Base-by-base conservation (phyloP, 2,888 invertebrate species). In the Nemapogon koenigi region DNA sequence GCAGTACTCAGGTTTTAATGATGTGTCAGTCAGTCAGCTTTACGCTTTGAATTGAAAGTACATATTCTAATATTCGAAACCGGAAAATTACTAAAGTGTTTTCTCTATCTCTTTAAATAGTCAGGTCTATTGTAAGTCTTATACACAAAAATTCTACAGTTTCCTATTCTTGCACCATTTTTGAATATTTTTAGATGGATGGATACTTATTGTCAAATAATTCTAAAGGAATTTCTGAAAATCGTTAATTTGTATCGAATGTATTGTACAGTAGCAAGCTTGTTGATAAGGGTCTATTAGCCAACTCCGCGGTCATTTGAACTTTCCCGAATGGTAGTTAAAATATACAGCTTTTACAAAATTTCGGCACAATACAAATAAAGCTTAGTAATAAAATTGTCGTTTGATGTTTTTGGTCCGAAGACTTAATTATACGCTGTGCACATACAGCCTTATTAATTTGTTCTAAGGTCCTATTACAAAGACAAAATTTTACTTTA, bases 391-490 rank as follows among this genome's bases (percentile, higher is more conserved):
- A 28, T 28, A 28, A 28, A n/a, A n/a, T 4, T 28, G 4, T 30
- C 16, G 13, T 30, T 11, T 30, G 30, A 30, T 30, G 30, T 30
- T 30, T 28, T 15, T 30, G n/a, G 30, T 30, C 30, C 30, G n/a
- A 11, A 15, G 14, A 30, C 16, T 30, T 30, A 30, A 30, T 30
- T 30, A 30, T 16, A 22, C 16, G 30, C 16, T 30, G 6, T 22
- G 30, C 16, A 11, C 30, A 30, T 16, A 30, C 30, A 11, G 16
- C 30, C 16, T n/a, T 7, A 15, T 7, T 15, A 14, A n/a, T 15
- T 11, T 30, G 14, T 15, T 11, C 4, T 28, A 7, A 13, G 28
- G 6, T 28, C 28, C 11, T 11, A 4, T 15, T 15, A 30, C 8
- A 30, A 30, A 22, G 22, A 22, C 4, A 6, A 10, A 22, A 22